Base-by-base conservation (phyloP, 2,797 vertebrate species). In the Uromys caudimaculatus region DNA sequence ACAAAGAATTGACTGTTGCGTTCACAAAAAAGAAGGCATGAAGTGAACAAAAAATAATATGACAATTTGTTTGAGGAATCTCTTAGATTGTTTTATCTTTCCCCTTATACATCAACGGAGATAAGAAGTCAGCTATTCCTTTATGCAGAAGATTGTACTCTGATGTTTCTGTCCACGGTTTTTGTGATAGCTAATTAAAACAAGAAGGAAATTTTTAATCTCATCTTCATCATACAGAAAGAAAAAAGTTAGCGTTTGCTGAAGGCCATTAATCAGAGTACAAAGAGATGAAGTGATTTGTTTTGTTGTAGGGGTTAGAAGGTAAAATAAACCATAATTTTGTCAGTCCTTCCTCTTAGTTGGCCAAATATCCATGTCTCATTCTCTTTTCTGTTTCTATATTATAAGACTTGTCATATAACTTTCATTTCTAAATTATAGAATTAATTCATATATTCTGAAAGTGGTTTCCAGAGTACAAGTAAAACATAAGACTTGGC, bases 81-180 rank as follows among this genome's bases (percentile, higher is more conserved):
- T 54, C 67, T 71, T 56, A 62, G 23, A 79, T 27, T 27, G 29
- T 38, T 17, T 10, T 47, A 27, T 82, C 67, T 77, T 77, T 84
- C 29, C 76, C 13, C 23, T 9, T 24, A 38, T 38, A 9, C 6
- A 1, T 85, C 29, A 81, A 11, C 38, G 32, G 29, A 3, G 16
- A 88, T 32, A 88, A 71, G 0, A 71, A 4, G 47, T 91, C 3
- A 77, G 9, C 38, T 75, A 13, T 73, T 93, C 60, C 73, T 58
- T 60, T 58, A 89, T 29, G 14, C 60, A 81, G 91, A 82, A 50
- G 32, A 27, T 38, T 19, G 2, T 44, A 29, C 75, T 56, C 73
- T 47, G 21, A 76, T 32, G 2, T 41, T 0, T 1, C 24, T 54
- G 8, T 60, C 0, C 6, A 1, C 69, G 5, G 3, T 11, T 47